phyloP scores from a whole-genome alignment of 2,797 vertebrate species.

The Dallia pectoralis region DNA sequence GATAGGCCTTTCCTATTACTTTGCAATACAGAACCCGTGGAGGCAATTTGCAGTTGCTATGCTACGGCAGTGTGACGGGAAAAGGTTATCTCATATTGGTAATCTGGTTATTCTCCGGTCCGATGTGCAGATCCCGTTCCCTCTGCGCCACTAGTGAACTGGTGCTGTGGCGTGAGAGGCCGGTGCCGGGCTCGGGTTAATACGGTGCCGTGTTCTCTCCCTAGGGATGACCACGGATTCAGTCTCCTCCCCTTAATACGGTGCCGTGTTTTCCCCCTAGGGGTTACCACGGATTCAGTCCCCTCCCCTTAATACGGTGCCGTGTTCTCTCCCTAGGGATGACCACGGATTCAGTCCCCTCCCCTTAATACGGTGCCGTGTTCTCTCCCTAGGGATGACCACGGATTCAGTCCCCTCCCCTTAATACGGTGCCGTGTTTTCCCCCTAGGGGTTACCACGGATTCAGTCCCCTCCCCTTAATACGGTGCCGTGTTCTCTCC shows the following conservation, averaged over 20 bases:
- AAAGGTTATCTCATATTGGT: background rate
- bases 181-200: background rate
- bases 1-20: background rate
- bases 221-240: conserved; percentile 95
- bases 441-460: conserved; percentile 89
- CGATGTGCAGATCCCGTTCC: background rate
- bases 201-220: background rate
- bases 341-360: conserved; percentile 97
- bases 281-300: conserved; percentile 97
- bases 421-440: no score
- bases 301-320: no score
- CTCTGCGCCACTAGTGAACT: conserved; percentile 5
- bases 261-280: conserved; percentile 64
- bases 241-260: conserved; percentile 97
- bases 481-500: conserved; percentile 1
- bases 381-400: conserved; percentile 82
- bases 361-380: no score
- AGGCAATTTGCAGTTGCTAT: background rate
- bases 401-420: conserved; percentile 96
- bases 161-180: background rate
- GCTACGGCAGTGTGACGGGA: background rate
- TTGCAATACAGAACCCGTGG: background rate
- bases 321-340: conserved; percentile 73
- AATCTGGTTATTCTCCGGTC: background rate
- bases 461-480: conserved; percentile 96